Base-by-base conservation (phyloP, 2,113 vertebrate species). In the Psittacara wagleri region DNA sequence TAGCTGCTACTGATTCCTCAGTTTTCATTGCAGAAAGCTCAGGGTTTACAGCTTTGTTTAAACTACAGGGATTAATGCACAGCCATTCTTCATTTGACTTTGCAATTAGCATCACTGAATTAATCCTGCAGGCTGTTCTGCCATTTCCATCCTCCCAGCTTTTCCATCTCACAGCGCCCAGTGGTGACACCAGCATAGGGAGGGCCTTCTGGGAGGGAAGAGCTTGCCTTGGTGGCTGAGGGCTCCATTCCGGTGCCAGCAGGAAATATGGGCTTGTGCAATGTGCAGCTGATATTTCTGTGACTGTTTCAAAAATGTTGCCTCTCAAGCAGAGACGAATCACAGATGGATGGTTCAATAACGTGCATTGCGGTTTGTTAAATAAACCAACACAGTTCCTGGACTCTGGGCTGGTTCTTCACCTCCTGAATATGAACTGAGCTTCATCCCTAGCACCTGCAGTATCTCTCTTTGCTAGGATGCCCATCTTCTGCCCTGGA, bases 21-120 rank as follows among this genome's bases (percentile, higher is more conserved):
- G 86, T 96, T 94, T 91, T 90, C 94, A 91, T 24, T 82, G 96
- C 93, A 94, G 95, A 88, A 61, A 87, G 73, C 72, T 93, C 89
- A 67, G 5, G 6, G 81, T 94, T 97, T 87, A 95, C 78, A 75
- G 94, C 92, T 94, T 92, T 96, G 79, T 96, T 97, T 87, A 96
- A 96, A 85, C 95, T 88, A 92, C 68, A 1, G 15, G 95, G 92
- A 95, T 96, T 95, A 79, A 97, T 94, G 83, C 74, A 54, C 57
- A 94, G 70, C 86, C 87, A 93, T 90, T 95, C 96, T 94, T 97
- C 85, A 68, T 77, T 72, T 94, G 79, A 92, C 96, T 92, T 97
- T 96, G 76, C 95, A 97, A 66, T 95, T 84, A 94, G 86, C 39
- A 91, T 90, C 70, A 77, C 19, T 69, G 95, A 94, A 79, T 95